Conservation (phyloP, 2,113 vertebrate species). For the Vireo altiloquus region DNA sequence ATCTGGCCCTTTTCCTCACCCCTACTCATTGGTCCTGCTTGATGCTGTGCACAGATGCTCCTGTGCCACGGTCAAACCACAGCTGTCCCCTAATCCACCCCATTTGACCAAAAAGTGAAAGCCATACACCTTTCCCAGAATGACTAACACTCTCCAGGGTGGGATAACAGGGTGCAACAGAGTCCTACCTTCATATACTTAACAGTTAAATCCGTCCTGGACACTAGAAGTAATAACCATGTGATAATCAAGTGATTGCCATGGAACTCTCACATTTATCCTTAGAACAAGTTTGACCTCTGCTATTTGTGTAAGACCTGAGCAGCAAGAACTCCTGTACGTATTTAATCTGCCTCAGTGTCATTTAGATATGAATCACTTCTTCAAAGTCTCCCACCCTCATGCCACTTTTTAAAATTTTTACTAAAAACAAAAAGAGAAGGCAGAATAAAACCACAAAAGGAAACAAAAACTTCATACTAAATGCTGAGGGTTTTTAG, state of each 20-base stretch:
- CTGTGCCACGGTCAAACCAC: fast-evolving
- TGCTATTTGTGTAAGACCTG: conserved; percentile 8
- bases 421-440: neutral
- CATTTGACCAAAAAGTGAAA: neutral
- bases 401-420: neutral
- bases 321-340: neutral
- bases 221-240: neutral
- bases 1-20: neutral
- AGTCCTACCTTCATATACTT: neutral
- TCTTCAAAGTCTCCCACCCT: neutral
- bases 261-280: neutral
- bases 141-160: neutral
- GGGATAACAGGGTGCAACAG: neutral
- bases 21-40: fast-evolving
- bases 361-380: neutral
- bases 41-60: fast-evolving
- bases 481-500: fast-evolving
- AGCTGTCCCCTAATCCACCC: fast-evolving
- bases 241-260: neutral
- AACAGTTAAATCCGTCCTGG: neutral
- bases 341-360: neutral
- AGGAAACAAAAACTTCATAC: neutral
- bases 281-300: neutral
- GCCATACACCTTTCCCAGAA: neutral
- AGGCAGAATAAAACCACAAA: neutral